Base-by-base conservation (phyloP, 2,888 invertebrate species). In the Eulithis testata region DNA sequence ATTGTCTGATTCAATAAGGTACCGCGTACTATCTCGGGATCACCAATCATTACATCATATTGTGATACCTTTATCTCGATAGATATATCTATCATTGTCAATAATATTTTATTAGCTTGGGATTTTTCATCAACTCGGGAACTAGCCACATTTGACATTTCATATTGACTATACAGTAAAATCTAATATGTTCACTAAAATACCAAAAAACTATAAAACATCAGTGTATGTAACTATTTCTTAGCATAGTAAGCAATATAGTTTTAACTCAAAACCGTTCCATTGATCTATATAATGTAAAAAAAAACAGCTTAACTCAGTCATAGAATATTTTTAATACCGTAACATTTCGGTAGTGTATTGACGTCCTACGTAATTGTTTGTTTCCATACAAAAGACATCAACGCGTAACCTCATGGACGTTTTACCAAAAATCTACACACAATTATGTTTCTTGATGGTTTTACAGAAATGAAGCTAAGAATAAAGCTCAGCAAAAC, bases 1-100 rank as follows among this genome's bases (percentile, higher is more conserved):
- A 83, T 86, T 85, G 85, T 86, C 72, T 74, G 83, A 86, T 79
- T 86, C 86, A 86, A 86, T 86, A 86, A 86, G 78, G 75, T 77
- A 73, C 73, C 73, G 73, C 73, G 59, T 59, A 68, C 68, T 77
- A 78, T 78, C 80, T 71, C 70, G 63, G 69, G 69, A 77, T 78
- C 78, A 73, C 73, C 73, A 79, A 82, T 86, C 83, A 79, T 86
- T 86, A 82, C 79, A 78, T 73, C 75, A 77, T 76, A 81, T 81
- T 81, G 77, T 77, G 72, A 73, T 76, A 71, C 63, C 72, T 72
- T 61, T 66, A 74, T 73, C 72, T 56, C 52, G 37, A 76, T 74
- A 75, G 71, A 55, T 53, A 68, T 66, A 49, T 60, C 27, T 51
- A 62, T 55, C 70, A 69, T 76, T 78, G 73, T 77, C 74, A 74